A percentile compares a stretch with the other conserved stretches of the same genome.
Evolutionary conservation across 1,140 invertebrate genomes (phyloP).

Genomic region (Pseudoatta argentina): DNA sequence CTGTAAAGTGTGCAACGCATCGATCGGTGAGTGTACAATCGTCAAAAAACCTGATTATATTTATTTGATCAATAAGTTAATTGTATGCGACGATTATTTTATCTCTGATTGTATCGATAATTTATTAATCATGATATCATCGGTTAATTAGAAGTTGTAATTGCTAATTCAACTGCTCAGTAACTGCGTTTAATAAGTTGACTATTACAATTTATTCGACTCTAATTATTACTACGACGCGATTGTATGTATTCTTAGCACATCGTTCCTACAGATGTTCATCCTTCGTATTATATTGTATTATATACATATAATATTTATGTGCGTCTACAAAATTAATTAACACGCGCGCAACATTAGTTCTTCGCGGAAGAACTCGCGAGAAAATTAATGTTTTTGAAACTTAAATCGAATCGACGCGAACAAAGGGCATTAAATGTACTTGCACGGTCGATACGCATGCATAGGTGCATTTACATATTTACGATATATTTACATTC

Average conservation of each 20-base stretch:
- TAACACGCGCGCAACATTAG: background rate
- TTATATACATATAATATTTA: background rate
- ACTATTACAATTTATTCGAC: background rate
- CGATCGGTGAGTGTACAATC: background rate
- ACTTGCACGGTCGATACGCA: slow-evolving; percentile 52
- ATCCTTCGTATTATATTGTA: background rate
- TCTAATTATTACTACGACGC: background rate
- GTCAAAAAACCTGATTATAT: background rate
- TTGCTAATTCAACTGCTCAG: background rate
- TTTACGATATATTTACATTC: slow-evolving; percentile 55
- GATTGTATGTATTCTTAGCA: background rate
- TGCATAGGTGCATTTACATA: slow-evolving; percentile 52
- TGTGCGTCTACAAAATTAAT: background rate
- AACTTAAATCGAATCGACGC: slow-evolving; percentile 48
- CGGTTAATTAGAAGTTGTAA: background rate
- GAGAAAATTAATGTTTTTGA: slow-evolving; percentile 35
- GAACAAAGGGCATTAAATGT: slow-evolving; percentile 47
- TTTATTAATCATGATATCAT: background rate
- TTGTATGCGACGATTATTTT: background rate
- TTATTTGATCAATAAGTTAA: background rate
- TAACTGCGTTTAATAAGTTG: background rate
- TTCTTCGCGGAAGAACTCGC: background rate
- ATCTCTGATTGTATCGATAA: background rate
- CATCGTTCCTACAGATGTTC: background rate
- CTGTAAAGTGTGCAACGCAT: background rate